Conservation (phyloP, 2,888 invertebrate species). For the Heliconius hortense region DNA sequence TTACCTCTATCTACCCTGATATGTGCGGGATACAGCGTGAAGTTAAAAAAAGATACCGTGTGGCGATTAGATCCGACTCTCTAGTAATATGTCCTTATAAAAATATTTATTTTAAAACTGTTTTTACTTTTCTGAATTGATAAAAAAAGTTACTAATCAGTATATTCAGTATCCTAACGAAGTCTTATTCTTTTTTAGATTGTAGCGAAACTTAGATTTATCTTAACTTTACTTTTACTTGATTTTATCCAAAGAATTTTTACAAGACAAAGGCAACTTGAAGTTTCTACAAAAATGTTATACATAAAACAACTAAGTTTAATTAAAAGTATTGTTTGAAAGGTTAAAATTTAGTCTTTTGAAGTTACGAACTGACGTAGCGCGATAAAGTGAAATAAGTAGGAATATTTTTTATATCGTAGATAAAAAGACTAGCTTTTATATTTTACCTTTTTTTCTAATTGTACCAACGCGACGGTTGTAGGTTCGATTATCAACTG, state of each 20-base stretch:
- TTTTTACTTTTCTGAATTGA: neutral
- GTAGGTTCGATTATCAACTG: too few species aligned
- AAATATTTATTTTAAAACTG: neutral
- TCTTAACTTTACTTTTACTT: neutral
- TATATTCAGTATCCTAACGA: neutral
- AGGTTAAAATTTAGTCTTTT: neutral
- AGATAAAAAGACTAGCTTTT: too few species aligned
- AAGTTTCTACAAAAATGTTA: neutral
- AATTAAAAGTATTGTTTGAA: constrained; percentile 2
- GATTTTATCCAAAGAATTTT: neutral
- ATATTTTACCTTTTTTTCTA: too few species aligned
- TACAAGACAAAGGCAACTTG: neutral
- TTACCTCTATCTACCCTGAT: neutral
- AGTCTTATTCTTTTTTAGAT: neutral
- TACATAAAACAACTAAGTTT: neutral
- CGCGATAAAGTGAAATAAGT: neutral
- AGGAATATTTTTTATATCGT: neutral
- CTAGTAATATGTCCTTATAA: neutral
- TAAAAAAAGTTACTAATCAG: neutral
- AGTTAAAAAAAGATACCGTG: neutral
- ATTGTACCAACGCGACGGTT: too few species aligned
- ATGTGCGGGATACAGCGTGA: neutral
- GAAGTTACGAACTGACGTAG: neutral
- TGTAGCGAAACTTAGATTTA: neutral
- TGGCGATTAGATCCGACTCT: neutral